A percentile compares a stretch with the other conserved stretches of the same genome.
Conservation (phyloP, 2,888 invertebrate species). For the Pristionchus mayeri region DNA sequence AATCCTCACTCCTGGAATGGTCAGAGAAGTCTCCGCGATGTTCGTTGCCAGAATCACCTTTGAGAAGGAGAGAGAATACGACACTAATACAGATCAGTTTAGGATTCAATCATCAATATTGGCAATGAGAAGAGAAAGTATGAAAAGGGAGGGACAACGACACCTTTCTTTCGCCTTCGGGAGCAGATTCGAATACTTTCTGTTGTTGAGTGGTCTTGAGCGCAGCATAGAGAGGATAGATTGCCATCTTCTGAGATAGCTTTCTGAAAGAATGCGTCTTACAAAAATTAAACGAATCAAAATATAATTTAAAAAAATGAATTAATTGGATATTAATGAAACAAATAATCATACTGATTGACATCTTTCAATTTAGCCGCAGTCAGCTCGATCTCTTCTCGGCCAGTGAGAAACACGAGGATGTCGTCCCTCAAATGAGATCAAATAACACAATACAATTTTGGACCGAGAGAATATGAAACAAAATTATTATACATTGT, state of each 20-base stretch:
- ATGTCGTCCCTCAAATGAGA: slow-evolving; percentile 63
- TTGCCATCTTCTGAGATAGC: slow-evolving; percentile 49
- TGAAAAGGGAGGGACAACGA: background rate
- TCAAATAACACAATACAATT: too few species aligned
- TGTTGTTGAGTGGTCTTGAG: slow-evolving; percentile 53
- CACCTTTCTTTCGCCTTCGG: slow-evolving; percentile 50
- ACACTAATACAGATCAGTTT: too few species aligned
- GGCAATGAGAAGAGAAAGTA: background rate
- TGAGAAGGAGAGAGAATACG: background rate
- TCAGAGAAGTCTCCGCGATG: slow-evolving; percentile 97
- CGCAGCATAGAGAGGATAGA: slow-evolving; percentile 60
- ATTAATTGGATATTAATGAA: too few species aligned
- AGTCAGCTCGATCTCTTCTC: slow-evolving; percentile 89
- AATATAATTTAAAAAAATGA: too few species aligned
- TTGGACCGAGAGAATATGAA: too few species aligned
- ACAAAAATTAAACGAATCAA: too few species aligned
- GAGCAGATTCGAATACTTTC: slow-evolving; percentile 52
- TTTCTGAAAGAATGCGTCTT: slow-evolving; percentile 38
- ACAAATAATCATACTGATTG: slow-evolving; percentile 50
- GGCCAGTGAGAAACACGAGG: slow-evolving; percentile 85
- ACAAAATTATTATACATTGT: too few species aligned
- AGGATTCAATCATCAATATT: background rate
- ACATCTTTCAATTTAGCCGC: slow-evolving; percentile 76
- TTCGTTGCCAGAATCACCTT: slow-evolving; percentile 93
- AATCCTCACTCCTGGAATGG: slow-evolving; percentile 92